Evolutionary conservation across 2,797 vertebrate species (phyloP).

Genomic region (Enteromius afrohamiltoni): DNA sequence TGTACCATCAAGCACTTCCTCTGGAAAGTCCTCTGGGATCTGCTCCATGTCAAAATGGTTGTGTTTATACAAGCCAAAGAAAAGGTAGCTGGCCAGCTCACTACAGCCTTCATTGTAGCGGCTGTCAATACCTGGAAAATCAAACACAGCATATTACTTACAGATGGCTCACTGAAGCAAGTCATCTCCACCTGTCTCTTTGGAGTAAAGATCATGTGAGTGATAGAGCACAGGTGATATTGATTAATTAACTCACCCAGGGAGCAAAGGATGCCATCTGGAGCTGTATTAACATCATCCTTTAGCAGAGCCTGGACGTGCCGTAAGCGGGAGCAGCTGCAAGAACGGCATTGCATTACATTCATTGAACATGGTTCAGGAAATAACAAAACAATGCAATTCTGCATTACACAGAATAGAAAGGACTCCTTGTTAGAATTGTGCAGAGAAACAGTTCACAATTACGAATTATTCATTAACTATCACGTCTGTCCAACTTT

Average conservation of each 20-base stretch:
- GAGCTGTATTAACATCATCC: constrained; percentile 78
- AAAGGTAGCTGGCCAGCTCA: constrained; percentile 93
- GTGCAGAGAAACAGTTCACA: background rate
- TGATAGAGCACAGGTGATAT: constrained; percentile 2
- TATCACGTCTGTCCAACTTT: background rate
- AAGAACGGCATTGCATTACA: constrained; percentile 41
- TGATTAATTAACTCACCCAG: constrained; percentile 79
- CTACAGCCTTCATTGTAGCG: constrained; percentile 94
- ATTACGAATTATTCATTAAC: background rate
- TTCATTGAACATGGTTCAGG: background rate
- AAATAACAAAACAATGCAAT: background rate
- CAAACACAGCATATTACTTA: constrained; percentile 7
- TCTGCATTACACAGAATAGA: background rate
- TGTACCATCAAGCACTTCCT: constrained; percentile 95
- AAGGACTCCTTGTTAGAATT: background rate
- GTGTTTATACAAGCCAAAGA: constrained; percentile 89
- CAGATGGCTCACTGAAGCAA: constrained; percentile 14
- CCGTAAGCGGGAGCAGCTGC: constrained; percentile 89
- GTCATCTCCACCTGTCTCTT: constrained; percentile 14
- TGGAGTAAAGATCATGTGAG: constrained; percentile 19
- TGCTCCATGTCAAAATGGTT: constrained; percentile 82
- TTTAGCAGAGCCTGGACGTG: constrained; percentile 88
- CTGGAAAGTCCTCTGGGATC: constrained; percentile 84
- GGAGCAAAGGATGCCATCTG: constrained; percentile 94
- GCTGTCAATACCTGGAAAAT: constrained; percentile 90